phyloP scores from a whole-genome alignment of 2,113 vertebrate genomes.

The Neotoma lepida region DNA sequence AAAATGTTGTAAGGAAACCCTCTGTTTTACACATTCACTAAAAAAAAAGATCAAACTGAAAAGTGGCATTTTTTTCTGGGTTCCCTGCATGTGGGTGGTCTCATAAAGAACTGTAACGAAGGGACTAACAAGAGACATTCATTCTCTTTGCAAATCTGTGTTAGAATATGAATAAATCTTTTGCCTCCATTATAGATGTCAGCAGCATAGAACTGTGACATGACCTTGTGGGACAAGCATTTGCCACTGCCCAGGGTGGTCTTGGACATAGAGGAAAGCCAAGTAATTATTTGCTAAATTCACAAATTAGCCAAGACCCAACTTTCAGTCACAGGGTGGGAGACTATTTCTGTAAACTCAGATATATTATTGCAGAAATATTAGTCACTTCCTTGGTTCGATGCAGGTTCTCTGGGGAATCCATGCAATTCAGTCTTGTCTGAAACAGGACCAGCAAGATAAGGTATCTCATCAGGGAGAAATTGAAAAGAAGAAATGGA shows the following conservation, averaged over 20 bases:
- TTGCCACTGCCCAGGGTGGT: neutral
- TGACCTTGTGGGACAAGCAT: constrained; percentile 8
- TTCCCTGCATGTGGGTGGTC: neutral
- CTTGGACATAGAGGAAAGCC: neutral
- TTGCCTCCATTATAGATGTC: neutral
- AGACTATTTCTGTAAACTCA: constrained; percentile 78
- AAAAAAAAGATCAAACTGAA: neutral
- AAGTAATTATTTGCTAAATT: constrained; percentile 48
- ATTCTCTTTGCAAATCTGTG: neutral
- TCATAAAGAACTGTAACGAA: neutral
- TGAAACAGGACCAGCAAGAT: constrained; percentile 82
- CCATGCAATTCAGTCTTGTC: constrained; percentile 82
- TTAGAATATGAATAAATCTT: neutral
- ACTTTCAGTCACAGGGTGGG: constrained; percentile 57
- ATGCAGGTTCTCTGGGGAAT: constrained; percentile 83
- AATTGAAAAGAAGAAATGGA: constrained; percentile 84
- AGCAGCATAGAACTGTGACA: constrained; percentile 7
- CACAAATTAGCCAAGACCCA: constrained; percentile 51
- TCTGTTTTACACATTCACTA: neutral
- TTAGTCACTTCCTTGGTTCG: constrained; percentile 83
- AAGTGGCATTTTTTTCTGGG: neutral
- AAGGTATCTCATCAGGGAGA: constrained; percentile 82
- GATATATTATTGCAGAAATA: constrained; percentile 82
- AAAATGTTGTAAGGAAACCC: neutral
- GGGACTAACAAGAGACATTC: neutral